These are phyloP conservation scores for Phania funesta DNA, from an alignment of 2,888 invertebrate species.

Conservation along the genomic window DNA sequence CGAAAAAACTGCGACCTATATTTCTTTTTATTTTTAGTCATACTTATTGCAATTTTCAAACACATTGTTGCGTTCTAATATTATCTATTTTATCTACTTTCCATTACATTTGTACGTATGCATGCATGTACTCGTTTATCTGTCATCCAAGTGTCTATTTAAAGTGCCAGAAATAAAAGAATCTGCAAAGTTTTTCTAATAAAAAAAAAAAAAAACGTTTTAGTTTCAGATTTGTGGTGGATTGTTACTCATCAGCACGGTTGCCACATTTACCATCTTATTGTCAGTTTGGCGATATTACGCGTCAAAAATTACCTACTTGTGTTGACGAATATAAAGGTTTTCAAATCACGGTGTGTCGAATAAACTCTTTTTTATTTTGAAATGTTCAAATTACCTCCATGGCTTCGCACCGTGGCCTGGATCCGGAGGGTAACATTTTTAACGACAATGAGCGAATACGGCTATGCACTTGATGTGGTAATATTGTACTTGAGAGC, in stretches of 20 bases:
- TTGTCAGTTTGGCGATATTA: too few relatives aligned
- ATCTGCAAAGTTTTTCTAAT: conserved; percentile 37
- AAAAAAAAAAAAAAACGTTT: conserved; percentile 30
- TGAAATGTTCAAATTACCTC: too few relatives aligned
- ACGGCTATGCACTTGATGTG: too few relatives aligned
- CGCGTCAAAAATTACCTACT: too few relatives aligned
- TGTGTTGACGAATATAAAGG: too few relatives aligned
- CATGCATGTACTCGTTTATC: conserved; percentile 3
- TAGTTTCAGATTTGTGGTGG: conserved; percentile 5
- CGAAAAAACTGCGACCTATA: neutral
- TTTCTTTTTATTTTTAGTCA: neutral
- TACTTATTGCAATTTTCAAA: conserved; percentile 3
- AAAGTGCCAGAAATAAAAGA: conserved; percentile 48
- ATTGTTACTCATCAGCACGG: conserved; percentile 18
- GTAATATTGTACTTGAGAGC: too few relatives aligned
- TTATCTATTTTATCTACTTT: neutral
- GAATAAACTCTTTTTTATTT: too few relatives aligned
- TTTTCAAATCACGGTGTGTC: too few relatives aligned
- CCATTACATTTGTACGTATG: too few relatives aligned
- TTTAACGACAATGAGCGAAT: too few relatives aligned
- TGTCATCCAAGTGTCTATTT: conserved; percentile 55
- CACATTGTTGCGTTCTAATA: neutral
- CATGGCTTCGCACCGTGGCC: too few relatives aligned
- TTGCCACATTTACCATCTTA: neutral
- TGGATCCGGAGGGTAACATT: too few relatives aligned